Conservation (phyloP, 2,797 vertebrate genomes). For the Pachyuromys duprasi region DNA sequence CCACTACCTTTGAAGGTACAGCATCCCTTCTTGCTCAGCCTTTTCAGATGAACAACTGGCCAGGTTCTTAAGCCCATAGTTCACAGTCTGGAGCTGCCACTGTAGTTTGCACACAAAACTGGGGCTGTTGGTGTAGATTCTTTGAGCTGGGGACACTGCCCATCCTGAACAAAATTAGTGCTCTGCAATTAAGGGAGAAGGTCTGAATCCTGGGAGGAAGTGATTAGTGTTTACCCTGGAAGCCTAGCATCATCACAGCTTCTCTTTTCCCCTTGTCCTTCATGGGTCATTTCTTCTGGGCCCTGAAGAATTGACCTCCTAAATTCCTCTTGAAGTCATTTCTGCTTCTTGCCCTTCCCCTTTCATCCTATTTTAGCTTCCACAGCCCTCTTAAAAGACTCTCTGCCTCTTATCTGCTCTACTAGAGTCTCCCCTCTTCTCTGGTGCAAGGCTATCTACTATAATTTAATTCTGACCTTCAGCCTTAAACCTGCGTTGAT, state of each 20-base stretch:
- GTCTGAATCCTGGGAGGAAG: neutral
- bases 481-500: neutral
- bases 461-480: neutral
- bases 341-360: neutral
- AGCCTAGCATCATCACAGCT: neutral
- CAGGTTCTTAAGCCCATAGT: no score
- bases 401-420: neutral
- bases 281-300: neutral
- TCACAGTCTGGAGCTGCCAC: neutral
- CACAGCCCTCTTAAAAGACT: neutral
- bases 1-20: accelerated
- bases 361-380: neutral
- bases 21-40: neutral
- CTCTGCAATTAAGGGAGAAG: neutral
- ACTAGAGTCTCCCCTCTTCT: neutral
- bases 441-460: neutral
- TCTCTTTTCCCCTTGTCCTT: no score
- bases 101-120: neutral
- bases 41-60: neutral
- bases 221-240: neutral
- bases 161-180: neutral
- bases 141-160: neutral
- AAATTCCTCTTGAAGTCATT: neutral
- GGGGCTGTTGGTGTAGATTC: neutral
- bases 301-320: neutral